Percentiles rank a stretch among this genome's conserved stretches.
These are phyloP conservation scores for Garra rufa DNA, from an alignment of 2,113 vertebrate genomes.

Conservation along the genomic window DNA sequence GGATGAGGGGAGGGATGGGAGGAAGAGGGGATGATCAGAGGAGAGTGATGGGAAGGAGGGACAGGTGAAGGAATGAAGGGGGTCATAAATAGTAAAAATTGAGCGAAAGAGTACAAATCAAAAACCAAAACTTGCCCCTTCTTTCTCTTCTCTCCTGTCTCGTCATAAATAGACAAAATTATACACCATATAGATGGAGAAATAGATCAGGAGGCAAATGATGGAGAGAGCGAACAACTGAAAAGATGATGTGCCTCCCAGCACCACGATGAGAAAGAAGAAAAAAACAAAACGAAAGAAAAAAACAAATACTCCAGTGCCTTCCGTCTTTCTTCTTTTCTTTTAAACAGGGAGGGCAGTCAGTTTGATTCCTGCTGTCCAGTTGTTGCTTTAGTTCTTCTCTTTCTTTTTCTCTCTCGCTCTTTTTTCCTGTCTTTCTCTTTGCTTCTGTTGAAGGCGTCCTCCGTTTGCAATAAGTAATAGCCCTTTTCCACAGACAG, in stretches of 20 bases:
- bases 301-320: constrained; percentile 84
- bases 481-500: constrained; percentile 56
- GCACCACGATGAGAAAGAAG: constrained; percentile 81
- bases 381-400: constrained; percentile 45
- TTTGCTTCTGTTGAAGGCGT: constrained; percentile 43
- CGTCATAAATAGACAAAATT: constrained; percentile 80
- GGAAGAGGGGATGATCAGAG: constrained; percentile 39
- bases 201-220: constrained; percentile 82
- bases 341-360: constrained; percentile 35
- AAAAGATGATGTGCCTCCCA: constrained; percentile 82
- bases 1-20: constrained; percentile 30
- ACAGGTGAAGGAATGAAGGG: constrained; percentile 62
- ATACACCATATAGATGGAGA: constrained; percentile 81
- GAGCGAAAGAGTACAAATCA: constrained; percentile 54
- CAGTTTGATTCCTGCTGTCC: constrained; percentile 43
- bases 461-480: constrained; percentile 48
- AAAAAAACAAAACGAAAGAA: constrained; percentile 85
- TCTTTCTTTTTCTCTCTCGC: constrained; percentile 22
- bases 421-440: constrained; percentile 40
- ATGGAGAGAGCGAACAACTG: constrained; percentile 79
- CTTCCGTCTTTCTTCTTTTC: constrained; percentile 79
- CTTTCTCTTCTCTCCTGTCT: constrained; percentile 63
- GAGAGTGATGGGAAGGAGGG: constrained; percentile 50
- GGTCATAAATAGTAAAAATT: constrained; percentile 53
- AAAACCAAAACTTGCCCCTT: constrained; percentile 60